Evolutionary conservation across 2,113 vertebrate genomes (phyloP).

Genomic region (Microcebus murinus): DNA sequence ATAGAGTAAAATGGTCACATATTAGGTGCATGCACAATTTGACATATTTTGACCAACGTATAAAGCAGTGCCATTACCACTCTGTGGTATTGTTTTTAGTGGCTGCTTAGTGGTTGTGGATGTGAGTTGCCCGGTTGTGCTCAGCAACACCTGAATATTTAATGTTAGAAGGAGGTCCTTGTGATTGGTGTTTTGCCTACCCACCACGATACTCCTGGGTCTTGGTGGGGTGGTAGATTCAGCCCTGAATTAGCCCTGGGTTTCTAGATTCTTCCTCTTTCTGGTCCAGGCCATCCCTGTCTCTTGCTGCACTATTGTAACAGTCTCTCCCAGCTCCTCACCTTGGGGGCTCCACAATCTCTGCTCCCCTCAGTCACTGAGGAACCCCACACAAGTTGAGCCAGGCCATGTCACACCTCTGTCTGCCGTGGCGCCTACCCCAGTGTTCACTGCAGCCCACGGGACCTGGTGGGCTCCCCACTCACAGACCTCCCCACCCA

Average conservation of each 20-base stretch:
- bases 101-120: neutral
- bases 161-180: neutral
- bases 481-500: neutral
- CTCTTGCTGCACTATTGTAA: accelerated
- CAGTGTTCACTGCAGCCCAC: neutral
- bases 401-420: neutral
- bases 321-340: neutral
- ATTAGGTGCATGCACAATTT: accelerated
- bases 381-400: neutral
- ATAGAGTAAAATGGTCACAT: neutral
- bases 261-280: too few relatives aligned
- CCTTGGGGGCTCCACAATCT: neutral
- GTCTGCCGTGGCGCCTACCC: neutral
- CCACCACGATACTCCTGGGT: accelerated
- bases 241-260: neutral
- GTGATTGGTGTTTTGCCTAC: too few relatives aligned
- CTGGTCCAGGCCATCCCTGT: accelerated
- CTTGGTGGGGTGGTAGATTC: accelerated
- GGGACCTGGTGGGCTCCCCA: neutral
- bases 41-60: accelerated
- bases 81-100: accelerated
- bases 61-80: too few relatives aligned
- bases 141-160: accelerated
- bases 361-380: accelerated
- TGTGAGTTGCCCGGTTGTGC: accelerated